Conservation (phyloP, 2,113 vertebrate species). For the Bolborhynchus lineola region DNA sequence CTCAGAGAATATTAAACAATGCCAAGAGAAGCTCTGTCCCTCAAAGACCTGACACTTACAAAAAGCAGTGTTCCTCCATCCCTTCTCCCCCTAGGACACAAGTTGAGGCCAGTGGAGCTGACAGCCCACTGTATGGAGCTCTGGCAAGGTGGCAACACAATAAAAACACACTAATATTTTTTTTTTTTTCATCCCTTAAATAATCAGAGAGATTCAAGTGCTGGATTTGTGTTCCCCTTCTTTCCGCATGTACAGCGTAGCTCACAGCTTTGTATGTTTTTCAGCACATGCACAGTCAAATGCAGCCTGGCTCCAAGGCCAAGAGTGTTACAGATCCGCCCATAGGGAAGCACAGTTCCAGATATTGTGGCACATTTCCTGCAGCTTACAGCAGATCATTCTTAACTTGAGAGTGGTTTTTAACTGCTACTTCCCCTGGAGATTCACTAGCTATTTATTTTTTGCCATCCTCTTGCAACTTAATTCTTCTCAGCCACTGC, state of each 20-base stretch:
- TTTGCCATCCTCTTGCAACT: background rate
- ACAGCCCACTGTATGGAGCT: background rate
- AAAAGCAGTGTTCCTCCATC: background rate
- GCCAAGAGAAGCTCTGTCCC: background rate
- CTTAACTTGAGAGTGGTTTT: background rate
- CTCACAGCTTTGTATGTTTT: background rate
- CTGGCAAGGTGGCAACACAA: background rate
- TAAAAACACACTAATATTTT: background rate
- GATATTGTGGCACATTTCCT: slow-evolving; percentile 26
- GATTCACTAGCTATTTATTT: background rate
- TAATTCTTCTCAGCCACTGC: background rate
- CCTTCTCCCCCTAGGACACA: background rate
- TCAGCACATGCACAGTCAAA: accelerated
- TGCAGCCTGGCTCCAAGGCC: background rate
- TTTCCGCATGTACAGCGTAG: accelerated
- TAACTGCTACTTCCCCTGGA: background rate
- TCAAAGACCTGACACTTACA: background rate
- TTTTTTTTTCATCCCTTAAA: background rate
- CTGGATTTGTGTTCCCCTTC: background rate
- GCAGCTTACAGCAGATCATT: background rate
- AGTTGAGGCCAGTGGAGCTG: background rate
- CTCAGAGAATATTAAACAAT: background rate
- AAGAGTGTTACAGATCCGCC: accelerated
- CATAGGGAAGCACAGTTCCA: background rate
- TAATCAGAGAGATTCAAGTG: background rate